Evolutionary conservation across 2,113 vertebrate species (phyloP).

Genomic region (Eulemur rufifrons): DNA sequence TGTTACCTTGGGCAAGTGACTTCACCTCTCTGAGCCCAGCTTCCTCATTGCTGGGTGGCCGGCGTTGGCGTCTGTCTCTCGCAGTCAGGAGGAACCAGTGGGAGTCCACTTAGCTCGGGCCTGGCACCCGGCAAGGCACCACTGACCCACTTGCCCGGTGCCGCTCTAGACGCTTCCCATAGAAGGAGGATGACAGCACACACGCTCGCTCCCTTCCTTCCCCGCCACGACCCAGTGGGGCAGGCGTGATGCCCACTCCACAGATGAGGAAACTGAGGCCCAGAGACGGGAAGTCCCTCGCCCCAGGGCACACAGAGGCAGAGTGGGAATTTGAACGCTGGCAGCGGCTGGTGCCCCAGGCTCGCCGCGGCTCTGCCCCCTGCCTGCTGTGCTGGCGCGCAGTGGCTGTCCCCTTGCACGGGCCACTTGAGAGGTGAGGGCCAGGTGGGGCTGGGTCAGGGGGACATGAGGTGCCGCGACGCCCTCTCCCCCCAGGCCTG

Average conservation of each 20-base stretch:
- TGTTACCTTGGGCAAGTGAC: conserved; percentile 48
- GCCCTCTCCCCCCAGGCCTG: background rate
- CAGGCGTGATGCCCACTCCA: rapidly evolving
- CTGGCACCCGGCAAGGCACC: rapidly evolving
- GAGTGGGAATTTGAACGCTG: background rate
- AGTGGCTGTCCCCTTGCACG: background rate
- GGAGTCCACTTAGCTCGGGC: background rate
- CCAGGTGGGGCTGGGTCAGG: background rate
- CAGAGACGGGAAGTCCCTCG: rapidly evolving
- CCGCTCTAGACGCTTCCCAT: background rate
- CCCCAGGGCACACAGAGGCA: background rate
- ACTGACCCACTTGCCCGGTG: background rate
- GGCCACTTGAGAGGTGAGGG: background rate
- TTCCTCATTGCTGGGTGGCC: conserved; percentile 60
- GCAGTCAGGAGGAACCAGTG: background rate
- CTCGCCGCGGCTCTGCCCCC: background rate
- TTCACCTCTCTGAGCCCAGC: conserved; percentile 43
- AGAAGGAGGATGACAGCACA: background rate
- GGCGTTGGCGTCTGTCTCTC: background rate
- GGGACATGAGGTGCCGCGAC: background rate
- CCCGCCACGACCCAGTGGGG: rapidly evolving
- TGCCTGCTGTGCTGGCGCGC: no score
- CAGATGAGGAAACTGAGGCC: background rate
- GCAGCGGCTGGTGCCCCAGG: background rate
- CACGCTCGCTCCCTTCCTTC: background rate